A percentile compares a stretch with the other conserved stretches of the same genome.
These are phyloP conservation scores for Loriculus beryllinus DNA, from an alignment of 2,797 vertebrate species.

Conservation along the genomic window DNA sequence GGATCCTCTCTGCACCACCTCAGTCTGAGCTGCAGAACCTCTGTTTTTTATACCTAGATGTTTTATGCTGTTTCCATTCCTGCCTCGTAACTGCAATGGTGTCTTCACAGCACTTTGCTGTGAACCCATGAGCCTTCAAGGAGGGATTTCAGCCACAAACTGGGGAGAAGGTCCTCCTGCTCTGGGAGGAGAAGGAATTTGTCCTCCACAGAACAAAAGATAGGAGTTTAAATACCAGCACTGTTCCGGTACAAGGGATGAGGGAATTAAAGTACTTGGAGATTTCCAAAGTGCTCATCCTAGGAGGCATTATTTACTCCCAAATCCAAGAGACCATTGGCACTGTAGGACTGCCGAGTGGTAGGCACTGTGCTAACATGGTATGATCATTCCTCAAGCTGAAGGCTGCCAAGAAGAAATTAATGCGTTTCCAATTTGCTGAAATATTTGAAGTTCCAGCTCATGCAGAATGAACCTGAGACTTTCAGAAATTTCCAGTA, in stretches of 20 bases:
- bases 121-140: not conserved
- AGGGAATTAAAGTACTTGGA: not conserved
- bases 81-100: not conserved
- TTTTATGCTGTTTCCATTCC: not conserved
- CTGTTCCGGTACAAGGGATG: accelerated
- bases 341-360: accelerated
- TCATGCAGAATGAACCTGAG: not conserved
- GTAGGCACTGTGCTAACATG: not conserved
- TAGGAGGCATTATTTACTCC: not conserved
- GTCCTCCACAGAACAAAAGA: not conserved
- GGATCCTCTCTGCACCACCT: not conserved
- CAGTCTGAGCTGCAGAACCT: not conserved
- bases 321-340: not conserved
- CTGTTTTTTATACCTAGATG: not conserved
- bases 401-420: not conserved
- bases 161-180: not conserved
- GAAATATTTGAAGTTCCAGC: not conserved
- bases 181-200: not conserved
- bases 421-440: not conserved
- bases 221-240: not conserved
- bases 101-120: not conserved
- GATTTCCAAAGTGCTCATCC: not conserved
- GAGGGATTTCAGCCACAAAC: not conserved
- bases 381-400: not conserved
- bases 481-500: not conserved